These are phyloP conservation scores for Doris montereyensis DNA, from an alignment of 2,888 invertebrate species.

Conservation along the genomic window DNA sequence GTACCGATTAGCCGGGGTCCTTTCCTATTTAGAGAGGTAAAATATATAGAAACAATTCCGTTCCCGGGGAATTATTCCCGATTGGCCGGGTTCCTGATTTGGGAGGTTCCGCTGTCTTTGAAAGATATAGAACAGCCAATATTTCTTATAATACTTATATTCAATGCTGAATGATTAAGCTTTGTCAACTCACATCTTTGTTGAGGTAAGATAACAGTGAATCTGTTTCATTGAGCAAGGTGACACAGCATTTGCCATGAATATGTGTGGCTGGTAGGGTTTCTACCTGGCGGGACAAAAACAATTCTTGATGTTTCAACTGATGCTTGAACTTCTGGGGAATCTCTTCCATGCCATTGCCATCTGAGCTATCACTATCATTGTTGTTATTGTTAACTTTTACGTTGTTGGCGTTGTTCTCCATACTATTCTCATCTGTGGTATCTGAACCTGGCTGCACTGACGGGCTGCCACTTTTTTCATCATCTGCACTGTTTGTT, in stretches of 20 bases:
- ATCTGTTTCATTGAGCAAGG: slow-evolving; percentile 98
- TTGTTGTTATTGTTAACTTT: slow-evolving; percentile 36
- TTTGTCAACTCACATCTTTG: slow-evolving; percentile 85
- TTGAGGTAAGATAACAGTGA: slow-evolving; percentile 95
- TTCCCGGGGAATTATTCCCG: too few relatives aligned
- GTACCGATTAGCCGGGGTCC: too few relatives aligned
- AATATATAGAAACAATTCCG: too few relatives aligned
- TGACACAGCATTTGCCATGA: slow-evolving; percentile 98
- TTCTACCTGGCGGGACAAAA: slow-evolving; percentile 94
- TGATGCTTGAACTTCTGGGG: slow-evolving; percentile 86
- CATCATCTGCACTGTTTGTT: slow-evolving; percentile 22
- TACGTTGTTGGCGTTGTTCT: neutral
- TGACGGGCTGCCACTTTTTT: slow-evolving; percentile 25
- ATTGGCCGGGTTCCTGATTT: too few relatives aligned
- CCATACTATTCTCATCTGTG: slow-evolving; percentile 2
- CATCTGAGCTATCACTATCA: slow-evolving; percentile 25
- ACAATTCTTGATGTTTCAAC: slow-evolving; percentile 97
- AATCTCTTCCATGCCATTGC: slow-evolving; percentile 41
- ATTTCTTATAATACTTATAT: too few relatives aligned
- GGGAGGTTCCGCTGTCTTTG: too few relatives aligned
- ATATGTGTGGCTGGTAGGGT: slow-evolving; percentile 99
- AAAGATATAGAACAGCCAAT: too few relatives aligned
- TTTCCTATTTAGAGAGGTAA: too few relatives aligned
- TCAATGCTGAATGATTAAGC: too few relatives aligned
- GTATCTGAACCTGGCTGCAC: neutral